phyloP scores from a whole-genome alignment of 2,113 vertebrate genomes.

The Blennius ocellaris region DNA sequence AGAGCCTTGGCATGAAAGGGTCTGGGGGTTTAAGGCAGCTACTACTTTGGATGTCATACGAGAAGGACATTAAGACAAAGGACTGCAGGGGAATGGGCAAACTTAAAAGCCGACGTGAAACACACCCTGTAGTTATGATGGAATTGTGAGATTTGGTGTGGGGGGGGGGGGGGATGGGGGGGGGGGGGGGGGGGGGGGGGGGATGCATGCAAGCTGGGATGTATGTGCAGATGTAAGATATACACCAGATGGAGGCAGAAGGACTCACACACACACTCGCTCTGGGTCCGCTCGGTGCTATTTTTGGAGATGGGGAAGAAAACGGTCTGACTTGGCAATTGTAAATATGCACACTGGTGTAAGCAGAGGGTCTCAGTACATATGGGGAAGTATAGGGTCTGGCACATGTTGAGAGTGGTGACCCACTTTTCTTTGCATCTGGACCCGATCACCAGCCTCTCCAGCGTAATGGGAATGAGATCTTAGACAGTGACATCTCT shows the following conservation, averaged over 20 bases:
- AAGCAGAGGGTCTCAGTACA: conserved; percentile 59
- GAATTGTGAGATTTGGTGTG: conserved; percentile 45
- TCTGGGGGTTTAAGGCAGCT: conserved; percentile 70
- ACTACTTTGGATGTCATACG: conserved; percentile 65
- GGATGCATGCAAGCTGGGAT: conserved; percentile 37
- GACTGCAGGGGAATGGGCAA: conserved; percentile 4
- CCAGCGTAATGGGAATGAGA: conserved; percentile 29
- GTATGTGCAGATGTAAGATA: conserved; percentile 61
- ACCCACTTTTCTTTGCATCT: conserved; percentile 77
- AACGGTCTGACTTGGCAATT: conserved; percentile 74
- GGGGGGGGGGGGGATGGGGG: not conserved
- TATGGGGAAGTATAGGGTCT: conserved; percentile 70
- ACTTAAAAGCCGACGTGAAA: conserved; percentile 49
- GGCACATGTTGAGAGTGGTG: conserved; percentile 63
- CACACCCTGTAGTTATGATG: conserved; percentile 60
- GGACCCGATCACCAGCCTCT: conserved; percentile 63
- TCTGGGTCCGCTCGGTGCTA: conserved; percentile 50
- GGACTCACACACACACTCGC: conserved; percentile 39
- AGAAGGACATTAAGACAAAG: conserved; percentile 59
- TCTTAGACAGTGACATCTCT: conserved; percentile 49
- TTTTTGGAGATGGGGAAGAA: conserved; percentile 64
- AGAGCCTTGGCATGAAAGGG: conserved; percentile 53
- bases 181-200: conserved; percentile 2
- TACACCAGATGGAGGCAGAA: conserved; percentile 64
- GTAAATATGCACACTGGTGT: conserved; percentile 49